Percentiles rank a stretch among this genome's conserved stretches.
Conservation (phyloP, 2,797 vertebrate species). For the Schizothorax lantsangensis region DNA sequence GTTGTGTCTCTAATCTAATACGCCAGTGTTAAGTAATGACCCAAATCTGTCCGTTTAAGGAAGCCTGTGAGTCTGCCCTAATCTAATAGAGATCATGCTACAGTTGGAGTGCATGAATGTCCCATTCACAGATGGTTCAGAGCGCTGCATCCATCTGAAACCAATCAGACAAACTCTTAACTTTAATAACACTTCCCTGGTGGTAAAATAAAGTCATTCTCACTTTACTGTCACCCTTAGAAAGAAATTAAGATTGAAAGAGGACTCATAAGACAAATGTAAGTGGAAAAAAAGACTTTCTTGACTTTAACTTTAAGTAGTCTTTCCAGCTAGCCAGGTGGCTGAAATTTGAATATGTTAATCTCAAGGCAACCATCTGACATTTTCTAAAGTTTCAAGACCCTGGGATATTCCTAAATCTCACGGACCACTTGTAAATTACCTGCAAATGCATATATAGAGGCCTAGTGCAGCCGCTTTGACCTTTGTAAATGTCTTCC, state of each 20-base stretch:
- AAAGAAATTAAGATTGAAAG: constrained; percentile 12
- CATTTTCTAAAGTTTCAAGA: background rate
- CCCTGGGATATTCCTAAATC: background rate
- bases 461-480: background rate
- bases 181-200: constrained; percentile 46
- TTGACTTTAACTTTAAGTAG: background rate
- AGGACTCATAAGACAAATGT: background rate
- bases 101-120: background rate
- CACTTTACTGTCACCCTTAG: constrained; percentile 29
- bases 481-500: background rate
- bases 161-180: constrained; percentile 50
- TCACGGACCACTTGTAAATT: background rate
- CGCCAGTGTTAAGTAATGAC: background rate
- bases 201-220: constrained; percentile 52
- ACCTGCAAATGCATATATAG: background rate
- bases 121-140: constrained; percentile 23
- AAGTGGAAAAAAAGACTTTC: background rate
- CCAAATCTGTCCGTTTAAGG: background rate
- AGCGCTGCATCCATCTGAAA: constrained; percentile 54
- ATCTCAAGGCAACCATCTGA: background rate
- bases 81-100: constrained; percentile 9
- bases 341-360: background rate
- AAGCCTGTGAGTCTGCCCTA: constrained; percentile 1
- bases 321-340: background rate
- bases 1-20: background rate